Evolutionary conservation across 2,113 vertebrate genomes (phyloP).

Genomic region (Megaptera novaeangliae): DNA sequence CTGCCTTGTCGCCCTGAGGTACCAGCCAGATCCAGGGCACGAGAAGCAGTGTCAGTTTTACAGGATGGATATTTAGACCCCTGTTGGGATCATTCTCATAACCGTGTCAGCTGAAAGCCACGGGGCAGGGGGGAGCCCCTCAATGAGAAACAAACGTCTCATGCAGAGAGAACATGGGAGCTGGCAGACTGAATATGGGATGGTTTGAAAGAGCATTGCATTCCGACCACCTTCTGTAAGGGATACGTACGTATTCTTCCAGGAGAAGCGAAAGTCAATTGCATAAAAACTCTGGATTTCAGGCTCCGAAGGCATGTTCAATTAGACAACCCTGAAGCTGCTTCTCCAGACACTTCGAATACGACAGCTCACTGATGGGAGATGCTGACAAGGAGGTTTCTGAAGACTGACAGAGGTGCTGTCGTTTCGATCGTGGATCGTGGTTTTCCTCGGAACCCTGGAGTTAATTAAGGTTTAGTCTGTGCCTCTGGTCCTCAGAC

Average conservation of each 20-base stretch:
- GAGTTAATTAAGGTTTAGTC: background rate
- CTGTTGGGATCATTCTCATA: background rate
- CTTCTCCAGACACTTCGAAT: background rate
- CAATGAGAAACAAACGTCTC: background rate
- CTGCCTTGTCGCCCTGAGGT: background rate
- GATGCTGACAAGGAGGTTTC: background rate
- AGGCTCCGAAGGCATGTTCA: background rate
- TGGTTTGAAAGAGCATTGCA: fast-evolving
- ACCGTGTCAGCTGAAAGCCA: no score
- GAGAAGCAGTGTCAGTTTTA: no score
- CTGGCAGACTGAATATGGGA: background rate
- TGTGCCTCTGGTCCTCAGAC: background rate
- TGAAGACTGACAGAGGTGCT: background rate
- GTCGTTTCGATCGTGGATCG: fast-evolving
- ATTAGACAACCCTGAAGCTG: background rate
- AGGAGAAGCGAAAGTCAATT: background rate
- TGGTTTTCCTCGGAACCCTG: background rate
- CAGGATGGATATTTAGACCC: no score
- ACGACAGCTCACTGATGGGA: background rate
- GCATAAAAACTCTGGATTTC: background rate
- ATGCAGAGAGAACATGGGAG: fast-evolving
- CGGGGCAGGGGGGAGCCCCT: fast-evolving
- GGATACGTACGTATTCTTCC: background rate
- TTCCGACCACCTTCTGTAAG: background rate
- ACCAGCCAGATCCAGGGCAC: no score